Percentiles rank a stretch among this genome's conserved stretches.
phyloP scores from a whole-genome alignment of 1,140 invertebrate genomes.

The Caenorhabditis remanei region DNA sequence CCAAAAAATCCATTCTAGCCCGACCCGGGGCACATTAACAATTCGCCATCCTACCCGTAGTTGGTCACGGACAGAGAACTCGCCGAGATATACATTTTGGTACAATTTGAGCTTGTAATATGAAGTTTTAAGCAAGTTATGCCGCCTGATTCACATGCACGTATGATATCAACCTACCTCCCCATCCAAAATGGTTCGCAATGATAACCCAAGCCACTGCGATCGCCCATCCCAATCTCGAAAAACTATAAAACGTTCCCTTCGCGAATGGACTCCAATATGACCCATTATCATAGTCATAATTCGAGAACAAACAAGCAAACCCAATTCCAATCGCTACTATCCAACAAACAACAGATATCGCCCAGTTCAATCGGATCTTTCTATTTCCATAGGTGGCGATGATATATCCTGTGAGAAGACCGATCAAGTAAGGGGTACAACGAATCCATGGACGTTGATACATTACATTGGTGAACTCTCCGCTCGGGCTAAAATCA shows the following conservation, averaged over 20 bases:
- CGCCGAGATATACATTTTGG: too few species aligned
- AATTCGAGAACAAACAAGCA: slow-evolving; percentile 13
- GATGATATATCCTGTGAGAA: background rate
- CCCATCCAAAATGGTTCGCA: slow-evolving; percentile 27
- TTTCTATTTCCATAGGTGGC: background rate
- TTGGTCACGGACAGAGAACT: too few species aligned
- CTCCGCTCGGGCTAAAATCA: background rate
- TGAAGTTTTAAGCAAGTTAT: too few species aligned
- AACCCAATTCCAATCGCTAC: slow-evolving; percentile 14
- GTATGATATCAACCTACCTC: background rate
- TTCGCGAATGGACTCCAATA: slow-evolving; percentile 29
- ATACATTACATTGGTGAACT: slow-evolving; percentile 1
- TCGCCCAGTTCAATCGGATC: slow-evolving; percentile 23
- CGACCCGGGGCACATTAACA: too few species aligned
- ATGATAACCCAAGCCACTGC: slow-evolving; percentile 19
- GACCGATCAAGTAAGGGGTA: background rate
- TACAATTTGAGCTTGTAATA: too few species aligned
- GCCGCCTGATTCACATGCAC: too few species aligned
- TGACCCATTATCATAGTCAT: slow-evolving; percentile 33
- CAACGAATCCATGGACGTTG: slow-evolving; percentile 17
- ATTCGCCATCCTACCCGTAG: too few species aligned
- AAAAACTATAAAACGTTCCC: slow-evolving; percentile 4
- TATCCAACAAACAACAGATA: background rate
- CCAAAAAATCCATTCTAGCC: too few species aligned
- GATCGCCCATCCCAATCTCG: background rate